phyloP scores from a whole-genome alignment of 2,113 vertebrate genomes.

The Meleagris gallopavo region DNA sequence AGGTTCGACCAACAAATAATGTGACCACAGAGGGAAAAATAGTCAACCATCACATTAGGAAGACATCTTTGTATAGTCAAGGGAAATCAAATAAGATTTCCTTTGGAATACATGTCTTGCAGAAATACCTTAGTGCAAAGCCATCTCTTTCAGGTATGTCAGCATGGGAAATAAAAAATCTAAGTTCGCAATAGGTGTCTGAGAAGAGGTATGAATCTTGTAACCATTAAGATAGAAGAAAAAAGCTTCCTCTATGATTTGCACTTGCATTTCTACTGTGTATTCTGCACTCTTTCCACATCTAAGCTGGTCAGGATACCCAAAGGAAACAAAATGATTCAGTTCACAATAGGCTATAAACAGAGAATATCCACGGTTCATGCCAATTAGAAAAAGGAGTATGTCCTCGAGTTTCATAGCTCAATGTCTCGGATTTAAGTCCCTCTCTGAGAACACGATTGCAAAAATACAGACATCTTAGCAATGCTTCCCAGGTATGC shows the following conservation, averaged over 20 bases:
- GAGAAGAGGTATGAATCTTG: neutral
- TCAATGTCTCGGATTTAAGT: neutral
- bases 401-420: neutral
- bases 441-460: neutral
- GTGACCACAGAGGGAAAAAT: neutral
- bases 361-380: neutral
- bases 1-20: neutral
- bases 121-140: neutral
- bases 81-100: slow-evolving; percentile 33
- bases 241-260: neutral
- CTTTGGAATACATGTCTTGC: neutral
- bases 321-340: neutral
- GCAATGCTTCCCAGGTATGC: neutral
- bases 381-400: neutral
- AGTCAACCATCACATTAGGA: neutral
- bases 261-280: neutral
- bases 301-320: neutral
- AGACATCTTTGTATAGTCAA: neutral
- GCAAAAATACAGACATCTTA: neutral
- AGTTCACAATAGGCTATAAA: neutral
- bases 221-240: slow-evolving; percentile 9
- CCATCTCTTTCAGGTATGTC: neutral
- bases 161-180: slow-evolving; percentile 40
- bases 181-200: neutral
- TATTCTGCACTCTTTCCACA: neutral